Evolutionary conservation across 2,888 invertebrate genomes (phyloP).

Genomic region (Watsonalla cultraria): DNA sequence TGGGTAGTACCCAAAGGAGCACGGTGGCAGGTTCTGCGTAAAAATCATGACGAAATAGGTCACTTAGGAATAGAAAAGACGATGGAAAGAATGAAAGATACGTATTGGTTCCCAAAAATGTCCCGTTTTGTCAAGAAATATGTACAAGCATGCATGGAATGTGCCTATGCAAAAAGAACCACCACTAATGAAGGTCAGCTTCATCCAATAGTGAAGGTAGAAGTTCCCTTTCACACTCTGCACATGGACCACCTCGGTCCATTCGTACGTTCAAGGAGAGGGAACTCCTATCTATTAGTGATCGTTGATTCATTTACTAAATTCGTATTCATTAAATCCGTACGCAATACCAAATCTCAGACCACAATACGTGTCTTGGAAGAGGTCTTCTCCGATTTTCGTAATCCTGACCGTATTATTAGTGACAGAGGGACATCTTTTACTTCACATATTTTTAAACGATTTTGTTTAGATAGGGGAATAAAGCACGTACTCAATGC

Average conservation of each 20-base stretch:
- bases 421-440: neutral
- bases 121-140: neutral
- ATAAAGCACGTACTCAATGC: conserved; percentile 3
- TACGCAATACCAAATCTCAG: neutral
- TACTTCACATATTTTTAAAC: neutral
- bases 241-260: conserved; percentile 37
- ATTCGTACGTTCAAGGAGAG: conserved; percentile 23
- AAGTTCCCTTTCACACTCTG: conserved; percentile 28
- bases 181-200: neutral
- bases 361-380: conserved; percentile 3
- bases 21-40: conserved; percentile 29
- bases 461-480: too few species aligned
- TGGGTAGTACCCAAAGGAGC: conserved; percentile 37
- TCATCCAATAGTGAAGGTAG: conserved; percentile 3
- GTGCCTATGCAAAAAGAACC: neutral
- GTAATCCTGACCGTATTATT: neutral
- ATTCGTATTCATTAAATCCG: conserved; percentile 10
- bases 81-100: neutral
- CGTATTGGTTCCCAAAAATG: neutral
- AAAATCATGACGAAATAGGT: conserved; percentile 10
- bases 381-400: neutral
- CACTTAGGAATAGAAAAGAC: neutral
- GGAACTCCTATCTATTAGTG: conserved; percentile 17
- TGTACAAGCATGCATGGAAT: neutral
- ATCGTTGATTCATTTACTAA: conserved; percentile 7